Conservation (phyloP, 2,888 invertebrate species). For the Loripinus fragilis region DNA sequence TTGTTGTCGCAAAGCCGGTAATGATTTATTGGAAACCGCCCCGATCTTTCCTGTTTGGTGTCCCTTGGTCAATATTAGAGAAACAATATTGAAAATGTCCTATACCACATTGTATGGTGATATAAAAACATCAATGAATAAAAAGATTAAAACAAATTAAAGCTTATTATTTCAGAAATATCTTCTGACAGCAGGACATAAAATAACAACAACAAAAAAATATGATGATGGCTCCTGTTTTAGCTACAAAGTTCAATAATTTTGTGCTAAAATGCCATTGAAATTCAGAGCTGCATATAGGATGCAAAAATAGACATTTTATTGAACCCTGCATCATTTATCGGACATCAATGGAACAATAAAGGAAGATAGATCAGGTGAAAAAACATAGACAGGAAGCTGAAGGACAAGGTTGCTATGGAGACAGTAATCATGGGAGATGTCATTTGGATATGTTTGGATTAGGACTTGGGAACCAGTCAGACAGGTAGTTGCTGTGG, state of each 20-base stretch:
- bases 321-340: background rate
- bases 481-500: slow-evolving; percentile 7
- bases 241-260: no score
- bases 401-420: background rate
- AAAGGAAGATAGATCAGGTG: slow-evolving; percentile 6
- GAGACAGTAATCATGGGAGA: background rate
- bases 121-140: no score
- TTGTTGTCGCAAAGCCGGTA: background rate
- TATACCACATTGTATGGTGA: background rate
- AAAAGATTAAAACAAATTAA: no score
- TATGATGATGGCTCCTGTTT: no score
- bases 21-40: slow-evolving; percentile 16
- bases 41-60: background rate
- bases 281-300: background rate
- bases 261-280: background rate
- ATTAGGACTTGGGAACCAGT: background rate
- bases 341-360: background rate
- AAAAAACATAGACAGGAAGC: background rate
- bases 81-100: background rate
- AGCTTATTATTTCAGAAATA: no score
- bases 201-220: no score
- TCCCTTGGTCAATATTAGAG: background rate
- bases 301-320: background rate
- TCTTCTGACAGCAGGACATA: no score
- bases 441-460: background rate